phyloP scores from a whole-genome alignment of 2,797 vertebrate genomes.

The Galago senegalensis region DNA sequence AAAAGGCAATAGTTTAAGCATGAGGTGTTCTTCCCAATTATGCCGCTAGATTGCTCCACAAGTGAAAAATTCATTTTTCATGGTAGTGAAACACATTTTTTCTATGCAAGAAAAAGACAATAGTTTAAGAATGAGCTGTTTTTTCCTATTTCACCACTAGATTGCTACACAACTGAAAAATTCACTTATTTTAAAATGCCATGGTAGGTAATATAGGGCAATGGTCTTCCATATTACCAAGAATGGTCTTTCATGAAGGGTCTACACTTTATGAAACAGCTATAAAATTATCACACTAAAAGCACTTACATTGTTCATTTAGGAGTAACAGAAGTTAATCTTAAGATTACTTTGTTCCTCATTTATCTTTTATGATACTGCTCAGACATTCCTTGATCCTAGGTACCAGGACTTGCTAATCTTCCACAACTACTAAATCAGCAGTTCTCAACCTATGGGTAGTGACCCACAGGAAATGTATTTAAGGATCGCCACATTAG shows the following conservation, averaged over 20 bases:
- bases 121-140: not conserved
- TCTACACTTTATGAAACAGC: not conserved
- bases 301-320: not conserved
- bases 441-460: too few relatives aligned
- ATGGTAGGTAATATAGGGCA: not conserved
- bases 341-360: not conserved
- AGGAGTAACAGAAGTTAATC: not conserved
- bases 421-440: not conserved
- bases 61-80: too few relatives aligned
- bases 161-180: slow-evolving; percentile 32
- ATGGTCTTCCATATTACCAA: not conserved
- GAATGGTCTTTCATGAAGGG: too few relatives aligned
- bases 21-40: too few relatives aligned
- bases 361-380: slow-evolving; percentile 20
- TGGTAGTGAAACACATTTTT: slow-evolving; percentile 89
- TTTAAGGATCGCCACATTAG: too few relatives aligned
- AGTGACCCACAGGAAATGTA: too few relatives aligned
- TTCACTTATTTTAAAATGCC: not conserved
- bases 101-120: slow-evolving; percentile 72
- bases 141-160: not conserved
- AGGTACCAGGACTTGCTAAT: not conserved
- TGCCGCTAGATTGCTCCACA: too few relatives aligned
- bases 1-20: too few relatives aligned
- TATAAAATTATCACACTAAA: slow-evolving; percentile 19
- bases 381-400: slow-evolving; percentile 24